Percentiles rank a stretch among this genome's conserved stretches.
Conservation (phyloP, 2,888 invertebrate species). For the Lepidochrysops patricia region DNA sequence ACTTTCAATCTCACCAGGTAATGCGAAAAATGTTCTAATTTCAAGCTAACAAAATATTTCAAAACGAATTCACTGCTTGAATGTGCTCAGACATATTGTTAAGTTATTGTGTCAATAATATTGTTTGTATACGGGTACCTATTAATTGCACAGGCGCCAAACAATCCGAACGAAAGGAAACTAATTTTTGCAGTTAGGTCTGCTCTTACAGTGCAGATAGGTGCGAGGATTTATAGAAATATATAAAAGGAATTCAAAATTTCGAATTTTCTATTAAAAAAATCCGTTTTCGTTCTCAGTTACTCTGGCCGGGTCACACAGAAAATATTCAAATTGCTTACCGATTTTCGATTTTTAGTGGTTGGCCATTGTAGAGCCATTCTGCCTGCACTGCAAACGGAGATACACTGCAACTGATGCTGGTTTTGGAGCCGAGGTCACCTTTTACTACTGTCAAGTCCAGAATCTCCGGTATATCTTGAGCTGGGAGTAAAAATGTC, state of each 20-base stretch:
- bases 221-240: too few relatives aligned
- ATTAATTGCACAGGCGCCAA: too few relatives aligned
- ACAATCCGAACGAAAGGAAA: too few relatives aligned
- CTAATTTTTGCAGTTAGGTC: too few relatives aligned
- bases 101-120: too few relatives aligned
- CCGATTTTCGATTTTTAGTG: slow-evolving; percentile 34
- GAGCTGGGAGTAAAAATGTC: slow-evolving; percentile 26
- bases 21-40: not conserved
- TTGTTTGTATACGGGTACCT: too few relatives aligned
- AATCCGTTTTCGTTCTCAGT: too few relatives aligned
- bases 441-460: slow-evolving; percentile 34
- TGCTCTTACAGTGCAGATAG: not conserved
- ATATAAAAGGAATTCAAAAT: too few relatives aligned
- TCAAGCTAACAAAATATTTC: not conserved
- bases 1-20: not conserved
- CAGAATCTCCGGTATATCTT: slow-evolving; percentile 34
- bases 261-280: too few relatives aligned
- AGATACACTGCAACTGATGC: slow-evolving; percentile 41
- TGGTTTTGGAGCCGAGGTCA: slow-evolving; percentile 38
- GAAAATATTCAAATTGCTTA: slow-evolving; percentile 28
- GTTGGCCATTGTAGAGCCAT: slow-evolving; percentile 44
- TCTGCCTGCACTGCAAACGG: slow-evolving; percentile 38
- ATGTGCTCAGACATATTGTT: too few relatives aligned
- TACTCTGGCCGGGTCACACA: too few relatives aligned
- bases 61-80: not conserved